phyloP scores from a whole-genome alignment of 2,888 invertebrate species.

The Diploptera punctata region DNA sequence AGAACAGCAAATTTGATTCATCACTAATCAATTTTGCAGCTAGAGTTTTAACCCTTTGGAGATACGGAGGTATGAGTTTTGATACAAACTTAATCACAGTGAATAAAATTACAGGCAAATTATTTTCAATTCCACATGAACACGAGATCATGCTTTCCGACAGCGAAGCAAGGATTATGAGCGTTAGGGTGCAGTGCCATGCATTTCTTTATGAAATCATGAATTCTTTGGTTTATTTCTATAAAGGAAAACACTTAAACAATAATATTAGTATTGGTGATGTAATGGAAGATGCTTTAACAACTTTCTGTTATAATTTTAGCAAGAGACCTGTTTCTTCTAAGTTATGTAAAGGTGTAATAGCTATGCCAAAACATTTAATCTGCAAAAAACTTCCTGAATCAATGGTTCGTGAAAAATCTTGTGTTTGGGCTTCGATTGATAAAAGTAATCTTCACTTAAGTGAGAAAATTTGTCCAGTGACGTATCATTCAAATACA shows the following conservation, averaged over 20 bases:
- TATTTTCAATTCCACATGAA: background rate
- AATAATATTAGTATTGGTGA: background rate
- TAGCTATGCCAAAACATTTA: background rate
- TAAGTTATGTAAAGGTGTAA: background rate
- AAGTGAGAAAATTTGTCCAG: background rate
- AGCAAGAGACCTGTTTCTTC: background rate
- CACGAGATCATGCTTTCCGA: background rate
- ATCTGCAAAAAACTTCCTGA: background rate
- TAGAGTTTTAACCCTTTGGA: slow-evolving; percentile 8
- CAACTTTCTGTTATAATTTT: background rate
- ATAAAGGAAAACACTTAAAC: background rate
- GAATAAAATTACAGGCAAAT: background rate
- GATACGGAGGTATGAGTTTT: background rate
- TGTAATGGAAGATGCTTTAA: background rate
- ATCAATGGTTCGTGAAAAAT: background rate
- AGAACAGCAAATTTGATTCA: background rate
- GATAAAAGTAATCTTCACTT: background rate
- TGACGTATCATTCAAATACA: background rate
- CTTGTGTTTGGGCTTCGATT: background rate
- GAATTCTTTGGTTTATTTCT: background rate
- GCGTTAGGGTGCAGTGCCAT: background rate
- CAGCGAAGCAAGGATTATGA: background rate
- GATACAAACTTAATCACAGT: background rate
- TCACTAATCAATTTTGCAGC: background rate
- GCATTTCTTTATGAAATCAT: background rate